Conservation (phyloP, 2,113 vertebrate species). For the Alligator sinensis region DNA sequence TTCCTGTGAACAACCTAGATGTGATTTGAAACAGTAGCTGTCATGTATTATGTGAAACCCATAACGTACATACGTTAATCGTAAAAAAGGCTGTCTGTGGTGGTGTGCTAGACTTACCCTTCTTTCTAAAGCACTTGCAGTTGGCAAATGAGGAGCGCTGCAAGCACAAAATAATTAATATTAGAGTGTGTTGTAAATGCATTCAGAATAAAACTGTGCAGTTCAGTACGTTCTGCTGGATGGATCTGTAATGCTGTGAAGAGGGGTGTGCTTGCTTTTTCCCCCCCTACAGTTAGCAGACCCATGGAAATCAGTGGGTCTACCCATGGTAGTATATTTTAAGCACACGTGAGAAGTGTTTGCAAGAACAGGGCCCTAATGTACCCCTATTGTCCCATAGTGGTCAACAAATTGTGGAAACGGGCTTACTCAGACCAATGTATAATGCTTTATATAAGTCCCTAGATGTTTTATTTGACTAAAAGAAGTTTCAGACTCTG, state of each 20-base stretch:
- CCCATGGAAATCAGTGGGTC: background rate
- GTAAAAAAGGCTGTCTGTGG: background rate
- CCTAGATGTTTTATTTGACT: background rate
- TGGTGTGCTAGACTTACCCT: background rate
- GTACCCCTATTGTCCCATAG: background rate
- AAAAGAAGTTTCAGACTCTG: background rate
- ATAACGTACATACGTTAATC: background rate
- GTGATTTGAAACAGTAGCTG: background rate
- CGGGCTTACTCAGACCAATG: accelerated
- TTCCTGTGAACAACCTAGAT: conserved; percentile 7
- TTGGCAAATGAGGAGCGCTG: background rate
- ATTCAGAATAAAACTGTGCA: background rate
- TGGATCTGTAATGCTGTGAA: background rate
- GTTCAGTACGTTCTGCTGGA: background rate
- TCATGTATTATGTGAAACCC: background rate
- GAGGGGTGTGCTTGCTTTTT: background rate
- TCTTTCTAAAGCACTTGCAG: accelerated
- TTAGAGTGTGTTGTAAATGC: background rate
- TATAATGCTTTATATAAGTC: background rate
- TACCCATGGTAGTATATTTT: conserved; percentile 44
- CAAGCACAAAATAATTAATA: background rate
- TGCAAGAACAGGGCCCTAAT: background rate
- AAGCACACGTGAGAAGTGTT: background rate
- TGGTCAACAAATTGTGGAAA: background rate
- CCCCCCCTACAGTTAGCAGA: background rate